phyloP scores from a whole-genome alignment of 2,113 vertebrate genomes.

The Balaeniceps rex region DNA sequence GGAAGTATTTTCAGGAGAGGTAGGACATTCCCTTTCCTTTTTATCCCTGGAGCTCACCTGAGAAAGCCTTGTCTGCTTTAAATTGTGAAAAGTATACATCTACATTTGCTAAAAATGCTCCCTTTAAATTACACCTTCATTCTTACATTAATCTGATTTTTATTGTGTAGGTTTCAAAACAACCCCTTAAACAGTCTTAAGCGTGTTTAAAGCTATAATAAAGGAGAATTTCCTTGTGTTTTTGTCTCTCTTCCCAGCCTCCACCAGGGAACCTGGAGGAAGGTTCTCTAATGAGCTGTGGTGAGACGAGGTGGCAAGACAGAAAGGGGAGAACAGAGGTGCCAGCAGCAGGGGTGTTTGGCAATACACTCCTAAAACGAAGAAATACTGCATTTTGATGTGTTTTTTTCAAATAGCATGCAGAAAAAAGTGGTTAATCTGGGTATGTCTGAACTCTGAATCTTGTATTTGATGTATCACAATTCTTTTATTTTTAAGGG shows the following conservation, averaged over 20 bases:
- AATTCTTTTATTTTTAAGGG: not conserved
- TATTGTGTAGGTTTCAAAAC: not conserved
- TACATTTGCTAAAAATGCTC: not conserved
- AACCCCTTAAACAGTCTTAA: not conserved
- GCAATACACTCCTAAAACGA: not conserved
- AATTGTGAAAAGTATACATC: not conserved
- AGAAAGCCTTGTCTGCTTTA: not conserved
- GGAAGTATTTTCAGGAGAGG: not conserved
- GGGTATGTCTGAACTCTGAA: not conserved
- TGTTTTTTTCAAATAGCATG: not conserved
- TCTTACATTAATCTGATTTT: not conserved
- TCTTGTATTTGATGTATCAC: not conserved
- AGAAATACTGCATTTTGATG: not conserved
- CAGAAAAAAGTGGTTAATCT: not conserved
- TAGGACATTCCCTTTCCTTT: not conserved
- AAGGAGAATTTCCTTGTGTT: not conserved
- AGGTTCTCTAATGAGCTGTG: not conserved
- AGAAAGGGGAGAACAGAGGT: not conserved
- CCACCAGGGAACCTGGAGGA: not conserved
- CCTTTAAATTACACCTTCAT: not conserved
- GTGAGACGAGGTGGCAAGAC: not conserved
- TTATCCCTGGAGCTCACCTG: not conserved
- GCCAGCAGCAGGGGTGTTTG: not conserved
- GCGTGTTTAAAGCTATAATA: not conserved
- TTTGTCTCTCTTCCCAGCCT: not conserved